phyloP scores from a whole-genome alignment of 2,113 vertebrate species.

The Ranitomeya variabilis region DNA sequence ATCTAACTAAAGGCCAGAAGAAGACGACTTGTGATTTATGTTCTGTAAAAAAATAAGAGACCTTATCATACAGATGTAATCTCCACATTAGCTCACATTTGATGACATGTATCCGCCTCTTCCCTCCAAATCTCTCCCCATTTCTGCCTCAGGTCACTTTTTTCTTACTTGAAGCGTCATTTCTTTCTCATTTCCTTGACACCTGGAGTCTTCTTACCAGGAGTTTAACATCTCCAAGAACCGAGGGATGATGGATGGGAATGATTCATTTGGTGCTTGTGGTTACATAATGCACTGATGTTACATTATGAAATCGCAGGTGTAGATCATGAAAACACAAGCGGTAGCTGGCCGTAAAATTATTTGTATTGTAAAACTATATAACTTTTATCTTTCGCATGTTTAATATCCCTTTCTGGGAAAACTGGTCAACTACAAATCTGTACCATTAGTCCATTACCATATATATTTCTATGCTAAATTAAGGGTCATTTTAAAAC shows the following conservation, averaged over 20 bases:
- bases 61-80: background rate
- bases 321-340: background rate
- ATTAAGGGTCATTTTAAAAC: too few species aligned
- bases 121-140: background rate
- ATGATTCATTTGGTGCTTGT: background rate
- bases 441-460: too few species aligned
- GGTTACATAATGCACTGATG: background rate
- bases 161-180: background rate
- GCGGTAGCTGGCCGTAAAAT: too few species aligned
- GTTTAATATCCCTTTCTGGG: too few species aligned
- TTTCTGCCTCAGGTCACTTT: background rate
- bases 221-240: background rate
- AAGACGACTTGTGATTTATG: background rate
- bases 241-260: background rate
- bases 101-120: slow-evolving; percentile 11
- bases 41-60: background rate
- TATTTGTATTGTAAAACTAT: background rate
- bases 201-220: slow-evolving; percentile 2
- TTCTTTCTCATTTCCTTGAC: background rate
- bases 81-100: background rate
- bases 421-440: too few species aligned
- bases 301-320: background rate
- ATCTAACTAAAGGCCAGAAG: too few species aligned
- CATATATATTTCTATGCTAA: too few species aligned
- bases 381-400: background rate